A percentile compares a stretch with the other conserved stretches of the same genome.
Evolutionary conservation across 2,888 invertebrate genomes (phyloP).

Genomic region (Trachelus stipa): DNA sequence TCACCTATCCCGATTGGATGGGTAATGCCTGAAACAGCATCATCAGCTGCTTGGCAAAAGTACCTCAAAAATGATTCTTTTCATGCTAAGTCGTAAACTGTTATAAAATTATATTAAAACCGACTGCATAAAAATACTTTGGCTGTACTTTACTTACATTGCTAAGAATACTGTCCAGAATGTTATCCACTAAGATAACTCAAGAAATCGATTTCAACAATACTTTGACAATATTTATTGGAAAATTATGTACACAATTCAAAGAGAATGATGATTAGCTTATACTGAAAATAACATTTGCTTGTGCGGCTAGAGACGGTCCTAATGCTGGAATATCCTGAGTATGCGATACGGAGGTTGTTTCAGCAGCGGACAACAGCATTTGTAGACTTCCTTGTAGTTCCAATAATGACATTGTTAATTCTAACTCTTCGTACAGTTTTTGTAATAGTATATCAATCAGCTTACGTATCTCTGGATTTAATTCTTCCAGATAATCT

Average conservation of each 20-base stretch:
- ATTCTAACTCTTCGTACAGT: conserved; percentile 76
- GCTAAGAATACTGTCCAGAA: neutral
- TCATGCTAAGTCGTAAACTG: neutral
- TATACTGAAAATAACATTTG: conserved; percentile 55
- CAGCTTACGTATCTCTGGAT: conserved; percentile 72
- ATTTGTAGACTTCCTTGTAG: conserved; percentile 79
- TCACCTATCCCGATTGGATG: conserved; percentile 78
- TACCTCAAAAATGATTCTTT: conserved; percentile 47
- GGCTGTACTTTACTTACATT: neutral
- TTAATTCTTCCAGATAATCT: conserved; percentile 73
- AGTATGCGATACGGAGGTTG: conserved; percentile 28
- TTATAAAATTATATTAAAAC: neutral
- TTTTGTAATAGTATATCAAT: conserved; percentile 73
- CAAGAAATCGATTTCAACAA: neutral
- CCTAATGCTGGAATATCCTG: conserved; percentile 45
- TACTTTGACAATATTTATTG: conserved; percentile 29
- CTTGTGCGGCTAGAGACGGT: conserved; percentile 66
- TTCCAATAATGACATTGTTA: conserved; percentile 74
- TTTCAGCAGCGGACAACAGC: conserved; percentile 72
- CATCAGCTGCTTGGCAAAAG: conserved; percentile 65
- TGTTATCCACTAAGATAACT: neutral
- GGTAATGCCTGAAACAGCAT: conserved; percentile 73
- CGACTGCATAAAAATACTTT: conserved; percentile 5
- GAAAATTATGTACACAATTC: conserved; percentile 39
- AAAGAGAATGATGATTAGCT: conserved; percentile 43